phyloP scores from a whole-genome alignment of 2,888 invertebrate genomes.

The Xanthia icteritia region DNA sequence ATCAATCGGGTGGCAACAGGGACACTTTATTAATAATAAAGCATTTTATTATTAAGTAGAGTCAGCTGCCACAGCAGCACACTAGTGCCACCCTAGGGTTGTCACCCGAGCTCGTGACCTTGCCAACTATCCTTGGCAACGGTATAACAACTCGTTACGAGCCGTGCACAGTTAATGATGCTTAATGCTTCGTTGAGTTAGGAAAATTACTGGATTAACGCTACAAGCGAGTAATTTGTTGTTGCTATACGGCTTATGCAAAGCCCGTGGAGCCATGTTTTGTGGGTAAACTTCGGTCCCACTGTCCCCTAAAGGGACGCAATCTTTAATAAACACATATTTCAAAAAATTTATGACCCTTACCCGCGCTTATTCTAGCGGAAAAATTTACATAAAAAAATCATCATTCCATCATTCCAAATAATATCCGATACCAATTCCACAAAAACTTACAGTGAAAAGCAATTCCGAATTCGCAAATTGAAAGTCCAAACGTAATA shows the following conservation, averaged over 20 bases:
- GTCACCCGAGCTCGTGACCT: conserved; percentile 58
- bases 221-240: conserved; percentile 49
- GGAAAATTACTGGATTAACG: conserved; percentile 69
- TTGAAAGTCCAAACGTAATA: conserved; percentile 67
- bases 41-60: conserved; percentile 43
- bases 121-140: conserved; percentile 66
- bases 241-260: conserved; percentile 51
- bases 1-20: conserved; percentile 62
- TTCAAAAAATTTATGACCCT: conserved; percentile 34
- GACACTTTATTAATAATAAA: conserved; percentile 60
- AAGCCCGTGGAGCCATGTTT: conserved; percentile 16
- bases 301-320: conserved; percentile 17
- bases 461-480: conserved; percentile 61
- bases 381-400: conserved; percentile 35
- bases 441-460: conserved; percentile 53
- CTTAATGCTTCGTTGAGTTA: conserved; percentile 67
- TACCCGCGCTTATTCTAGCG: conserved; percentile 19
- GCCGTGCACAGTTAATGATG: conserved; percentile 63
- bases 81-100: conserved; percentile 49
- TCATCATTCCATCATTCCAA: conserved; percentile 43
- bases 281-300: conserved; percentile 23
- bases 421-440: conserved; percentile 35
- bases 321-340: conserved; percentile 42
- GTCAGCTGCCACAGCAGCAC: conserved; percentile 42
- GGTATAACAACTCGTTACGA: conserved; percentile 57